These are phyloP conservation scores for Picus viridis DNA, from an alignment of 2,797 vertebrate genomes.

Conservation along the genomic window DNA sequence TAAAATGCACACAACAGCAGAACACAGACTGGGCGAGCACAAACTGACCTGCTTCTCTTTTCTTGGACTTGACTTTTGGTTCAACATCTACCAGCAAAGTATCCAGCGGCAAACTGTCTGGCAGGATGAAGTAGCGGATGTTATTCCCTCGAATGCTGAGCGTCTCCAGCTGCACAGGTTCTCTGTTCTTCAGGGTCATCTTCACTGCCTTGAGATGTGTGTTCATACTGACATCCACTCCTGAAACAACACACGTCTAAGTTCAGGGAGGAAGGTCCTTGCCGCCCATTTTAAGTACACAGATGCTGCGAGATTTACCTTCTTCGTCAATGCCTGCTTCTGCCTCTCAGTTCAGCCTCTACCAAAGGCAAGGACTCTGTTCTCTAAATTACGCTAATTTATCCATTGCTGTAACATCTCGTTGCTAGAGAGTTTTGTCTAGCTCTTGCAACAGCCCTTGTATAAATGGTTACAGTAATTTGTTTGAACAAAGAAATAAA, in stretches of 20 bases:
- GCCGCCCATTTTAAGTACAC: not conserved
- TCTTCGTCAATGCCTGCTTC: not conserved
- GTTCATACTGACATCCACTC: slow-evolving; percentile 98
- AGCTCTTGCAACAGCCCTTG: not conserved
- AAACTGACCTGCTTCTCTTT: slow-evolving; percentile 93
- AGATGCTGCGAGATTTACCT: not conserved
- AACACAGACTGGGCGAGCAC: not conserved
- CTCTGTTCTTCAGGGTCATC: slow-evolving; percentile 97
- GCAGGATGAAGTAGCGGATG: slow-evolving; percentile 97
- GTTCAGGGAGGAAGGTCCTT: not conserved
- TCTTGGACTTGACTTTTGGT: slow-evolving; percentile 98
- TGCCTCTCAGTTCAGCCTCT: not conserved
- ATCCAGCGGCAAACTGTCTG: slow-evolving; percentile 96
- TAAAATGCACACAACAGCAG: not conserved
- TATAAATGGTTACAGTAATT: not conserved
- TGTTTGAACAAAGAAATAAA: not conserved
- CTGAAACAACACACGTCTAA: slow-evolving; percentile 65
- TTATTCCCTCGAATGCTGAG: slow-evolving; percentile 98
- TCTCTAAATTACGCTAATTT: not conserved
- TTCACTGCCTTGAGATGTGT: slow-evolving; percentile 97
- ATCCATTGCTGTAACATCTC: not conserved
- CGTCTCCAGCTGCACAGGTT: slow-evolving; percentile 95
- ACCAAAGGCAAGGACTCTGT: not conserved
- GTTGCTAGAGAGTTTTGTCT: not conserved
- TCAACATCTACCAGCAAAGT: slow-evolving; percentile 96